Conservation (phyloP, 92 coral and sea anemone genomes). For the Pocillopora grandis region DNA sequence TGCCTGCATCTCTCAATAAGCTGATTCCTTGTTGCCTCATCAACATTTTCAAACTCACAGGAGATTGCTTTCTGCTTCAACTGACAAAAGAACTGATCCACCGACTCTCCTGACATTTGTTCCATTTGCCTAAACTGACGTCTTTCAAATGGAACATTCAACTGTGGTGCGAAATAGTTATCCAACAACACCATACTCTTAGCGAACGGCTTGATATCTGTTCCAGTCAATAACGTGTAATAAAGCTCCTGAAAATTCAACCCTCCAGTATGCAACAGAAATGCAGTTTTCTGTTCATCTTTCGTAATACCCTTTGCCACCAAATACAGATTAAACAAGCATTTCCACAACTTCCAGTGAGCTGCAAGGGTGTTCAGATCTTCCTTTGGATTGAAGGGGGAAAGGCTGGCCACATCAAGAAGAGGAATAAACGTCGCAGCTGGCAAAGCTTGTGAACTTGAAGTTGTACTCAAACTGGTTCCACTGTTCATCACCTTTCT, state of each 20-base stretch:
- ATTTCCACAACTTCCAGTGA: constrained; percentile 27
- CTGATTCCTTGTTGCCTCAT: constrained; percentile 69
- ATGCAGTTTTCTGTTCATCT: constrained; percentile 51
- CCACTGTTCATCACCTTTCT: no score
- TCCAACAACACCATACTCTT: constrained; percentile 52
- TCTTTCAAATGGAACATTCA: constrained; percentile 61
- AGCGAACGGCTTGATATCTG: constrained; percentile 29
- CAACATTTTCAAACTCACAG: constrained; percentile 50
- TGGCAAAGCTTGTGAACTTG: constrained; percentile 10
- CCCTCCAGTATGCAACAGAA: constrained; percentile 49
- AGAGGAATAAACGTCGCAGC: constrained; percentile 7
- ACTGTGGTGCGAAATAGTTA: constrained; percentile 54
- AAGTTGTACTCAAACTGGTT: neutral
- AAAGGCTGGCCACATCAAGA: constrained; percentile 33
- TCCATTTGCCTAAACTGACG: constrained; percentile 57
- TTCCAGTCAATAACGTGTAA: constrained; percentile 44
- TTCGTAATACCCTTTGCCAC: constrained; percentile 58
- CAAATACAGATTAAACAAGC: constrained; percentile 11
- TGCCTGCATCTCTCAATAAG: constrained; percentile 61
- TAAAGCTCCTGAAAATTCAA: constrained; percentile 56
- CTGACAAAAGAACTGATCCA: constrained; percentile 56
- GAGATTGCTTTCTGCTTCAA: neutral
- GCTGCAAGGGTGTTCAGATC: neutral
- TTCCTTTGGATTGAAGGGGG: constrained; percentile 28
- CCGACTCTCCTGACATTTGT: constrained; percentile 44